phyloP scores from a whole-genome alignment of 1,140 invertebrate species.

The Mya arenaria region DNA sequence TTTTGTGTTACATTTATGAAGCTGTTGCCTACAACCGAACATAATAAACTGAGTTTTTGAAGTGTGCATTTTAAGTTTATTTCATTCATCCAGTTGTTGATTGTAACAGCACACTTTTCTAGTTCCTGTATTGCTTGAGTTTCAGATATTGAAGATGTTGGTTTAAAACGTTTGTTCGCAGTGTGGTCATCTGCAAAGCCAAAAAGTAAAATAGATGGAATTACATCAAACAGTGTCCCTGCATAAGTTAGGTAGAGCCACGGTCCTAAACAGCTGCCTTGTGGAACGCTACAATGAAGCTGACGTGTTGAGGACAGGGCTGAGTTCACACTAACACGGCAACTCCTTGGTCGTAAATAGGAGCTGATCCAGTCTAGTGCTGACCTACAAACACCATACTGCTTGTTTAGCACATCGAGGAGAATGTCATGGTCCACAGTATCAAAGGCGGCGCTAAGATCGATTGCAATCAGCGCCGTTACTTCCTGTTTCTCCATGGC shows the following conservation, averaged over 20 bases:
- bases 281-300: constrained; percentile 18
- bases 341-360: constrained; percentile 35
- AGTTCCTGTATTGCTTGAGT: neutral
- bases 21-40: too few relatives aligned
- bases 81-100: too few relatives aligned
- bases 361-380: constrained; percentile 13
- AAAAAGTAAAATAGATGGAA: constrained; percentile 31
- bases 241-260: constrained; percentile 46
- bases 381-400: neutral
- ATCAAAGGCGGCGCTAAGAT: constrained; percentile 17
- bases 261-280: constrained; percentile 22
- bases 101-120: too few relatives aligned
- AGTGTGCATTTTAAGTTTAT: too few relatives aligned
- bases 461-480: constrained; percentile 6
- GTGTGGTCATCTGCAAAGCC: constrained; percentile 34
- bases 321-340: constrained; percentile 5
- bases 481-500: constrained; percentile 38
- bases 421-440: constrained; percentile 23
- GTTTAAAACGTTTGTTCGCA: neutral
- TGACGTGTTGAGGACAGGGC: neutral
- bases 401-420: neutral
- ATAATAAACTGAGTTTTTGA: too few relatives aligned
- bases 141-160: neutral
- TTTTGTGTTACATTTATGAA: too few relatives aligned
- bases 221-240: constrained; percentile 48